A percentile compares a stretch with the other conserved stretches of the same genome.
phyloP scores from a whole-genome alignment of 2,888 invertebrate genomes.

The Poecilus cupreus region DNA sequence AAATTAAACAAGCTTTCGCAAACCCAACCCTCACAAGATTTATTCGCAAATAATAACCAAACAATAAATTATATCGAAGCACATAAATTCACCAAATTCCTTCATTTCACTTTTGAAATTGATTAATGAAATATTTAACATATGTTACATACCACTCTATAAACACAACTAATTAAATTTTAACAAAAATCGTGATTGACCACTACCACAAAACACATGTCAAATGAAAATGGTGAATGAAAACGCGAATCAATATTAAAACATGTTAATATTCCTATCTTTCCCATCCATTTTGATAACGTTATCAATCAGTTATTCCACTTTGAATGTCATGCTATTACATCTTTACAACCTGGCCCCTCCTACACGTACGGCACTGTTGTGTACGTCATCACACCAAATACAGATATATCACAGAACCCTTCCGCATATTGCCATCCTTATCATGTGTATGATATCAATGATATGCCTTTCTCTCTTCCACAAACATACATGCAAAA shows the following conservation, averaged over 20 bases:
- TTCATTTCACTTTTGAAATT: neutral
- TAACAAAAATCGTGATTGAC: neutral
- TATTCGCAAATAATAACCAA: conserved; percentile 2
- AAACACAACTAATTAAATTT: neutral
- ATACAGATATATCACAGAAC: neutral
- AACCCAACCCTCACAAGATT: neutral
- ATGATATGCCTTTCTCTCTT: neutral
- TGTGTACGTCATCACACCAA: no score
- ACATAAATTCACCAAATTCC: neutral
- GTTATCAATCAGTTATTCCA: conserved; percentile 37
- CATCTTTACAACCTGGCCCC: neutral
- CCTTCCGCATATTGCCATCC: neutral
- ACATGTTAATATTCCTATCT: conserved; percentile 20
- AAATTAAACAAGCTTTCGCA: neutral
- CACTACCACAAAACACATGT: neutral
- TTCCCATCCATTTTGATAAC: conserved; percentile 20
- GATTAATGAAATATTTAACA: conserved; percentile 12
- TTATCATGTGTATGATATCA: neutral
- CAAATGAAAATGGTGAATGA: neutral
- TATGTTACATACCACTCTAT: neutral
- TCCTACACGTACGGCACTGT: neutral
- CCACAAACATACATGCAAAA: neutral
- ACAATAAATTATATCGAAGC: neutral
- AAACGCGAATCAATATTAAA: neutral
- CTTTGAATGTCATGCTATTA: conserved; percentile 28